phyloP scores from a whole-genome alignment of 2,113 vertebrate species.

The Oryzias melastigma region DNA sequence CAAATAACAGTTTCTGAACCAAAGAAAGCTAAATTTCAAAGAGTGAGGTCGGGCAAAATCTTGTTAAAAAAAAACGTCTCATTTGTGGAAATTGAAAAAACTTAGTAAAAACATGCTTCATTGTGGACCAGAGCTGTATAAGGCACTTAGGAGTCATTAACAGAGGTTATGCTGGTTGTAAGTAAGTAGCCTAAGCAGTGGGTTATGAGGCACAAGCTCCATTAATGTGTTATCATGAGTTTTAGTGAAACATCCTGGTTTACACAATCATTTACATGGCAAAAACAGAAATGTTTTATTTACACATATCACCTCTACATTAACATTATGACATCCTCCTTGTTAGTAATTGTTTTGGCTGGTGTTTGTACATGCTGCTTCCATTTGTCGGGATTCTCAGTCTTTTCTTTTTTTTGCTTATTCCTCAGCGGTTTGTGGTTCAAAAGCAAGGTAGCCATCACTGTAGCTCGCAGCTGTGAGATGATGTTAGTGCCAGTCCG shows the following conservation, averaged over 20 bases:
- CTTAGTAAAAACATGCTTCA: conserved; percentile 78
- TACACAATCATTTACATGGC: conserved; percentile 92
- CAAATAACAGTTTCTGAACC: conserved; percentile 47
- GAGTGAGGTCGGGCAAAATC: conserved; percentile 12
- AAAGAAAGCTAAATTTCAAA: conserved; percentile 36
- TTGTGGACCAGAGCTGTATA: conserved; percentile 77
- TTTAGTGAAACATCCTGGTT: conserved; percentile 84
- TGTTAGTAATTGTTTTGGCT: conserved; percentile 87
- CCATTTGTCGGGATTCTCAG: conserved; percentile 70
- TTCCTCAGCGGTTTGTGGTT: conserved; percentile 74
- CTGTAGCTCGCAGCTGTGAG: conserved; percentile 81
- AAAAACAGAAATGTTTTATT: conserved; percentile 90
- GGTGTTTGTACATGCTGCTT: conserved; percentile 81
- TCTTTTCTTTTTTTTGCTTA: conserved; percentile 53
- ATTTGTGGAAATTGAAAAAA: conserved; percentile 71
- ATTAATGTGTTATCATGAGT: conserved; percentile 84
- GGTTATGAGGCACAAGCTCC: conserved; percentile 89
- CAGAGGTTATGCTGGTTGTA: conserved; percentile 85
- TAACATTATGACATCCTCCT: conserved; percentile 76
- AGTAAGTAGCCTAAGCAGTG: conserved; percentile 81
- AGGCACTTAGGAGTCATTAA: conserved; percentile 67
- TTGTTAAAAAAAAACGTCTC: no score
- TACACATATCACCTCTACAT: conserved; percentile 85
- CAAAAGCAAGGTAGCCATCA: conserved; percentile 83
- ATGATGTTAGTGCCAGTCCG: conserved; percentile 92